Evolutionary conservation across 2,797 vertebrate species (phyloP), one percentile per base, ranked within the genome.

Genomic region (Arvicola amphibius): DNA sequence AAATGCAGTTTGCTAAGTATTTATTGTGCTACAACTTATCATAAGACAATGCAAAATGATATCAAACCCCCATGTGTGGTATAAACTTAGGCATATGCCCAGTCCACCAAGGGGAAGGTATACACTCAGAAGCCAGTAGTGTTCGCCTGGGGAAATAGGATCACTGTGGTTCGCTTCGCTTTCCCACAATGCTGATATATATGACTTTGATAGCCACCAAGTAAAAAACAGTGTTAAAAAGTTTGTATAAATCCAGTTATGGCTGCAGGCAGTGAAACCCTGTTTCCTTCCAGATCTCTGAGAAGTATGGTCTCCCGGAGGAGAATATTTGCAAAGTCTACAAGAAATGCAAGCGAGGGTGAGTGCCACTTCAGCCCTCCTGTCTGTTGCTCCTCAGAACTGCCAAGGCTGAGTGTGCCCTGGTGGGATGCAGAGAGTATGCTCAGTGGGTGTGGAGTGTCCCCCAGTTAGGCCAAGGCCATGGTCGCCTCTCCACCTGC

Each of bases 291-390:
- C 98, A 99, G 99, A 99, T 99, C 98, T 99, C 99, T 97, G 99
- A 99, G 98, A 99, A 99, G 98, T 99, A 99, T 0, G 99, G 99
- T 69, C 98, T 99, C 97, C 99, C 99, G 73, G 99, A 99, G 98
- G 99, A 99, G 98, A 99, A 99, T 98, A 99, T 99, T 98, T 99
- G 99, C 97, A 99, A 99, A 99, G 99, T 99, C 98, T 99, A 99
- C 98, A 99, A 99, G 98, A 99, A 99, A 97, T 99, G 99, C 99
- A 99, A 99, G 98, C 98, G 99, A 98, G 99, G 99, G 99, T 99
- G 98, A 99, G 99, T 98, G 92, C 46, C 16, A 1, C n/a, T 7
- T 11, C 25, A 19, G 37, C 61, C 40, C 61, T 46, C 34, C 16
- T 48, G 19, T 46, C 34, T 27, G 9, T 25, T 56, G 63, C 29